Conservation (phyloP, 2,888 invertebrate species). For the Lucinisca nassula region DNA sequence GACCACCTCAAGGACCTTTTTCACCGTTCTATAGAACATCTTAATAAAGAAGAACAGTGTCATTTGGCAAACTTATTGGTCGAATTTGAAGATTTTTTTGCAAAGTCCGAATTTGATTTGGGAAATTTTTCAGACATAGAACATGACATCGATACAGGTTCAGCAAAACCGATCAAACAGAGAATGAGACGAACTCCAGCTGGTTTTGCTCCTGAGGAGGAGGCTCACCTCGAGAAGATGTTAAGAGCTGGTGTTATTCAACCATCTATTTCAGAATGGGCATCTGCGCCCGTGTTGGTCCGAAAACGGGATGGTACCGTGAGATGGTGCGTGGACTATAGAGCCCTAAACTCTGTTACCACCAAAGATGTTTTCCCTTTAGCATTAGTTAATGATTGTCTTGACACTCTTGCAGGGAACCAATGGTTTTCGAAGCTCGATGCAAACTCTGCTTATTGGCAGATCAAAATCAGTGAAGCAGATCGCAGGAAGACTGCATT, state of each 20-base stretch:
- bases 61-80: not conserved
- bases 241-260: not conserved
- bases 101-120: not conserved
- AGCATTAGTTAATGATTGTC: conserved; percentile 44
- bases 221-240: conserved; percentile 1
- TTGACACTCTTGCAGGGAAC: conserved; percentile 52
- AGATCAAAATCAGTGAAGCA: conserved; percentile 31
- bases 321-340: conserved; percentile 24
- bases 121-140: not conserved
- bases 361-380: conserved; percentile 21
- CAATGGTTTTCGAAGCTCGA: conserved; percentile 57
- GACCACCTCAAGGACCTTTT: not conserved
- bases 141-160: not conserved
- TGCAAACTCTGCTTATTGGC: conserved; percentile 61
- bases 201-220: not conserved
- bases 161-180: not conserved
- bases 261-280: conserved; percentile 1
- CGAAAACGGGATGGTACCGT: conserved; percentile 7
- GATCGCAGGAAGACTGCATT: conserved; percentile 58
- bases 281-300: not conserved
- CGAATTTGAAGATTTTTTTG: conserved; percentile 19
- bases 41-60: not conserved
- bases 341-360: conserved; percentile 16
- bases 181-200: not conserved
- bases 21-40: not conserved